phyloP scores from a whole-genome alignment of 1,140 invertebrate species.

The Asbolus verrucosus region DNA sequence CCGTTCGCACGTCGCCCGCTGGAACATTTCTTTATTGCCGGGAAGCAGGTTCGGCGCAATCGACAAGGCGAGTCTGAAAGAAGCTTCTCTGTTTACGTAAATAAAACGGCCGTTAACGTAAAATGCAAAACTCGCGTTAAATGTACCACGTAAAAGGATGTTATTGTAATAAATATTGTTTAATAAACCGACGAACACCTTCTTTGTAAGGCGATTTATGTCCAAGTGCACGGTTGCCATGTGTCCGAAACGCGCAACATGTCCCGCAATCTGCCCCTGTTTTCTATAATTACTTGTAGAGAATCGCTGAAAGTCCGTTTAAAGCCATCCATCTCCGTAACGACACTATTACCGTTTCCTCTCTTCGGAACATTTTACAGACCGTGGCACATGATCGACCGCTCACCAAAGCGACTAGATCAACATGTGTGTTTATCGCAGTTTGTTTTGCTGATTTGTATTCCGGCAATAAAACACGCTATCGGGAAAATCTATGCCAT shows the following conservation, averaged over 20 bases:
- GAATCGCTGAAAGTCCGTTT: slow-evolving; percentile 31
- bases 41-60: no score
- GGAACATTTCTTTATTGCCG: no score
- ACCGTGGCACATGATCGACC: slow-evolving; percentile 42
- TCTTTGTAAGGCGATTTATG: no score
- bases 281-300: slow-evolving; percentile 24
- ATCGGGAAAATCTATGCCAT: slow-evolving; percentile 45
- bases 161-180: no score
- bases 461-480: slow-evolving; percentile 51
- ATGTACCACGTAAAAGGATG: no score
- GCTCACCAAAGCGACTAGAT: slow-evolving; percentile 47
- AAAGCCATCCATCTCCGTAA: slow-evolving; percentile 40
- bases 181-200: no score
- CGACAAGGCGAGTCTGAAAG: no score
- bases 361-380: slow-evolving; percentile 40
- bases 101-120: no score
- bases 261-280: slow-evolving; percentile 3
- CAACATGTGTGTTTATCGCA: slow-evolving; percentile 53
- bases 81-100: no score
- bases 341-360: slow-evolving; percentile 43
- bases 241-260: background rate
- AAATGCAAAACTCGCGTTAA: no score
- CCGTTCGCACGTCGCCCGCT: no score
- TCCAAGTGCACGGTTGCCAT: no score
- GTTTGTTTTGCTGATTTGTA: slow-evolving; percentile 46